Base-by-base conservation (phyloP, 1,140 invertebrate genomes). In the Diprion similis region DNA sequence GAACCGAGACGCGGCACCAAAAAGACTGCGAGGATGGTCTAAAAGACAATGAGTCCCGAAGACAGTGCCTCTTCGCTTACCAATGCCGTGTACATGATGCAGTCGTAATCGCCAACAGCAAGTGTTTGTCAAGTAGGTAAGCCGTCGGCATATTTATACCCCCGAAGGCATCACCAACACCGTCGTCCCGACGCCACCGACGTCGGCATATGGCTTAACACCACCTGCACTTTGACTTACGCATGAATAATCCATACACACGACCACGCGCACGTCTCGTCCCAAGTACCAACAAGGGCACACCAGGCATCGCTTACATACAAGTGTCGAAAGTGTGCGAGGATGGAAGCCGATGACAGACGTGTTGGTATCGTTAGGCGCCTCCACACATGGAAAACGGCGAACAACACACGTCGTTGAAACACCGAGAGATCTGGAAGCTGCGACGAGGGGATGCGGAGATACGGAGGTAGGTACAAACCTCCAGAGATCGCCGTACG, bases 61-160 rank as follows among this genome's bases (percentile, higher is more conserved):
- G 24, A 37, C 24, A 37, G 24, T 37, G 24, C 6, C 24, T 59
- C 51, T 59, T 59, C 51, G 11, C 51, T 59, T 59, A 59, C 51
- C 51, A 59, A 59, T 59, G 51, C 51, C n/a, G 51, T 59, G 51
- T 59, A 59, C 51, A 59, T 59, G 51, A 59, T 59, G 51, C 51
- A 59, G 51, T 9, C 51, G 51, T 59, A 59, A 59, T 59, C 51
- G 51, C 51, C n/a, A 59, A 59, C 51, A 59, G 51, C 51, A 59
- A 59, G 51, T 59, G 51, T 59, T 59, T 59, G 51, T 59, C 51
- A 59, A 59, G 51, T 6, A 59, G 11, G 3, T 4, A 17, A 8
- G 11, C 51, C 51, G 51, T 17, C n/a, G 51, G 51, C 51, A 59
- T 59, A 59, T 59, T 59, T 59, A 59, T 59, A 59, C 51, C 51